Base-by-base conservation (phyloP, 2,888 invertebrate genomes). In the Andrena bucephala region DNA sequence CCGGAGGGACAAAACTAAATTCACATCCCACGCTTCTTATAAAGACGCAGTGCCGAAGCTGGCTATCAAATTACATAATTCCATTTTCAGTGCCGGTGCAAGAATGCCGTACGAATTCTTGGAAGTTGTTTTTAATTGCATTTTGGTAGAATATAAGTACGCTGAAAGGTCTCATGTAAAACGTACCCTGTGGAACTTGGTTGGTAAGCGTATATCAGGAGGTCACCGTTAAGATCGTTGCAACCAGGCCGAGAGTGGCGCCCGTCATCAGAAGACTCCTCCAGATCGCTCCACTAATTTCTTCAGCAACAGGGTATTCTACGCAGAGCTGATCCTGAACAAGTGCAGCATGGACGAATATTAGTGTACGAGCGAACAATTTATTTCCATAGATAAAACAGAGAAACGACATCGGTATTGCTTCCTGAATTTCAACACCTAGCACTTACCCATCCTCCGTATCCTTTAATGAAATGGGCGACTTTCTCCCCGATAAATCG, bases 391-490 rank as follows among this genome's bases (percentile, higher is more conserved):
- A 13, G 10, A 13, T 31, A n/a, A 54, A 54, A 20, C 3, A 0
- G 8, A 54, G 8, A 54, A 54, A 20, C 52, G 2, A 7, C 13
- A 13, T 13, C 4, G 4, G 13, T 13, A 4, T 42, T 42, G 1
- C 42, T 4, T 16, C 5, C 16, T 1, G 42, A 42, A 42, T 16
- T 42, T 5, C 0, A 16, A 16, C 16, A 42, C 16, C 42, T 0
- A 13, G 2, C 2, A 62, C 77, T 52, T 86, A 95, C 94, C 95
- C 94, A 95, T 88, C 94, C 95, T 60, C 94, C 94, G 16, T 94
- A 93, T 73, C 92, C 92, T 89, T 93, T 94, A 74, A 95, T 94
- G 81, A 94, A 94, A 67, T 94, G 93, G 1, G 94, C 92, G 60
- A 94, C 92, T 31, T 94, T 92, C 75, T 94, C 94, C 3, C 93